Evolutionary conservation across 2,797 vertebrate species (phyloP), one percentile per base, ranked within the genome.

Genomic region (Pipistrellus nathusii): DNA sequence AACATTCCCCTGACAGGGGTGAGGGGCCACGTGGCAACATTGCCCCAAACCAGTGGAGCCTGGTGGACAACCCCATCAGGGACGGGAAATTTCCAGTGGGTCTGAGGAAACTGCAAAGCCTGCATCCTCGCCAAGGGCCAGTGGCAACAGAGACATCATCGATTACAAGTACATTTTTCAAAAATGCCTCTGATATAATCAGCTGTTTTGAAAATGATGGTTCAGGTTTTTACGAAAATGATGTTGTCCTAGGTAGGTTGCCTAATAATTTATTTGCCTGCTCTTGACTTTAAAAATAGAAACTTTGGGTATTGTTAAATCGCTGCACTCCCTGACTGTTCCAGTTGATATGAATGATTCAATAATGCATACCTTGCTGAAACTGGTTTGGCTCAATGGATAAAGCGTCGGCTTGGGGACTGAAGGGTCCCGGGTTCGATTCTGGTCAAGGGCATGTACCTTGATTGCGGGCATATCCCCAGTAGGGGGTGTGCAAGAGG

Each of bases 181-280:
- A 84, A 86, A 91, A 72, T 81, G 6, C 23, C 14, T 35, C 57
- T 68, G 38, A 18, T 66, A 6, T 20, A 32, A 80, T 11, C 51
- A 82, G 86, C 46, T 21, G 83, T 89, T 78, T 57, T 41, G 21
- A 77, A 92, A 64, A 41, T 53, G 41, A 88, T 25, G 83, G 88
- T 85, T 64, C 8, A 10, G 64, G 20, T 32, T 86, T 89, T 86
- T 30, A 44, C 76, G 71, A 94, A 87, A 92, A 64, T 62, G 30
- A 38, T 48, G 13, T 11, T 64, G 21, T 48, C 12, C 25, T 59
- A 23, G 48, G 46, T 27, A 55, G 18, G 12, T 35, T 66, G 18
- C n/a, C 27, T 62, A 64, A 73, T 78, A 41, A 90, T 77, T 84
- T 73, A 82, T 88, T 77, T 64, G 3, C 21, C 30, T 55, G 11